Conservation (phyloP, 2,113 vertebrate species). For the Egretta garzetta region DNA sequence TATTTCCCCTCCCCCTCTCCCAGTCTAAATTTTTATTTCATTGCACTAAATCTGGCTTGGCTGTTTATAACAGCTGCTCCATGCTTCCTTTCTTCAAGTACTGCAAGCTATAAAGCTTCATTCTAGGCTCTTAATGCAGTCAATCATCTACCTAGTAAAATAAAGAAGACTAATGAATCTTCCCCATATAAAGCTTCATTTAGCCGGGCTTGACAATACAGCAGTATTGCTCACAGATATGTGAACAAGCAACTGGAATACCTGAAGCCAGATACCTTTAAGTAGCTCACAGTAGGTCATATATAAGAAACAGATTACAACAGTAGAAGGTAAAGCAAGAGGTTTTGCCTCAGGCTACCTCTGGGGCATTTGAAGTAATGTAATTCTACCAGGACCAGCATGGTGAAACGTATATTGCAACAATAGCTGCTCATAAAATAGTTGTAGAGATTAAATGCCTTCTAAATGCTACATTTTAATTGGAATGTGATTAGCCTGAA, state of each 20-base stretch:
- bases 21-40: slow-evolving; percentile 37
- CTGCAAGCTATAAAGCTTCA: slow-evolving; percentile 45
- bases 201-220: background rate
- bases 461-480: slow-evolving; percentile 61
- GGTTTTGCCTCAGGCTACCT: slow-evolving; percentile 31
- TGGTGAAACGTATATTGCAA: background rate
- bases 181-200: background rate
- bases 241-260: background rate
- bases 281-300: background rate
- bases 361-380: background rate
- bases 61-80: slow-evolving; percentile 55
- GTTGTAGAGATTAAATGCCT: slow-evolving; percentile 54
- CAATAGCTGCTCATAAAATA: slow-evolving; percentile 54
- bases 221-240: background rate
- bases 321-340: background rate
- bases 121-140: slow-evolving; percentile 5
- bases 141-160: slow-evolving; percentile 60
- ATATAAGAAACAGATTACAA: slow-evolving; percentile 22
- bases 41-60: slow-evolving; percentile 32
- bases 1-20: background rate
- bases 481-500: slow-evolving; percentile 47
- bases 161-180: slow-evolving; percentile 38
- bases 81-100: slow-evolving; percentile 17
- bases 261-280: background rate
- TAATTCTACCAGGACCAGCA: background rate